Percentiles rank a stretch among this genome's conserved stretches.
Evolutionary conservation across 2,797 vertebrate species (phyloP).

Genomic region (Nasua narica): DNA sequence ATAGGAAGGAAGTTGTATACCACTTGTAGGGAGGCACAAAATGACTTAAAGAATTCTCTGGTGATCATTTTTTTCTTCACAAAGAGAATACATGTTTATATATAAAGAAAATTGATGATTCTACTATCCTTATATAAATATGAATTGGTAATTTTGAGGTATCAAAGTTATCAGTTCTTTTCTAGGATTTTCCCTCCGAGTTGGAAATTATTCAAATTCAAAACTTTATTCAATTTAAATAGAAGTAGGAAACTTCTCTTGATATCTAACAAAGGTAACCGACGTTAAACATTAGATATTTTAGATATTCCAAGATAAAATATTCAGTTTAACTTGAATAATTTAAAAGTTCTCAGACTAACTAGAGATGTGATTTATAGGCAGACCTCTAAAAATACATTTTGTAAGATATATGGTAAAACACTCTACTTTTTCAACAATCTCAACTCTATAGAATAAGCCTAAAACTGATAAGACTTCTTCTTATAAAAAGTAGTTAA

Average conservation of each 20-base stretch:
- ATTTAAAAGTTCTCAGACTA: slow-evolving; percentile 35
- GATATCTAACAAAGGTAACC: slow-evolving; percentile 39
- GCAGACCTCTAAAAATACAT: neutral
- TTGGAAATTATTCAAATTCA: slow-evolving; percentile 39
- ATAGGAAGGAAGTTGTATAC: neutral
- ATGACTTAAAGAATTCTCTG: neutral
- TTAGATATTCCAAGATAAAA: slow-evolving; percentile 41
- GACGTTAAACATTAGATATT: slow-evolving; percentile 40
- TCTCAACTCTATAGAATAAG: neutral
- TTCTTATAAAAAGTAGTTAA: neutral
- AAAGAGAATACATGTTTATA: neutral
- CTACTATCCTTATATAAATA: slow-evolving; percentile 20
- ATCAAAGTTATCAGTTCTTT: neutral
- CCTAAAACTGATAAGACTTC: neutral
- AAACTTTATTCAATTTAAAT: slow-evolving; percentile 4
- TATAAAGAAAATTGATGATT: slow-evolving; percentile 26
- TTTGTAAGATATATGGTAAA: neutral
- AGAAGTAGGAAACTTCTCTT: slow-evolving; percentile 28
- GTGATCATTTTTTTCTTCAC: neutral
- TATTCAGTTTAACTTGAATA: slow-evolving; percentile 44
- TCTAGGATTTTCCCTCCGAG: neutral
- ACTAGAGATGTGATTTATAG: neutral
- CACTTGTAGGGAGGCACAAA: neutral
- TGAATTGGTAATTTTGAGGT: slow-evolving; percentile 53
- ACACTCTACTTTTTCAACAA: neutral